Base-by-base conservation (phyloP, 2,888 invertebrate species). In the Mesorhabditis sp. region DNA sequence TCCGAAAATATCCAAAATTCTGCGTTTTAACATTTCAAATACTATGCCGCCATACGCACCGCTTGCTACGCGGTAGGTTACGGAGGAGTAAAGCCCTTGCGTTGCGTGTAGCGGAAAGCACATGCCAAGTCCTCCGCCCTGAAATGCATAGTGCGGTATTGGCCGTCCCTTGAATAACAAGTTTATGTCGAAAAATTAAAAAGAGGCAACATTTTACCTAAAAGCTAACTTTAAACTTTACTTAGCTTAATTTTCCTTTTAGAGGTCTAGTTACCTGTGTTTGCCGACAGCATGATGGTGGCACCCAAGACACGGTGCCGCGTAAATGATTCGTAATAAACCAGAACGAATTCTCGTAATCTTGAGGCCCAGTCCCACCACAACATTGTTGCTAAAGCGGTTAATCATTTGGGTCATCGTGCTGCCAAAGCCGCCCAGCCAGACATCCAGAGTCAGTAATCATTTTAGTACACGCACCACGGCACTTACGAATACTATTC, bases 311-410 rank as follows among this genome's bases (percentile, higher is more conserved):
- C 44, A 79, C 62, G 4, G 84, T 84, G 13, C 84, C 84, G 42
- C 83, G 62, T 15, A 80, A 71, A 3, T 72, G 78, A 72, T 84
- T 84, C 5, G 83, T 84, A 5, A 82, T 73, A 67, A 80, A 84
- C 84, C 84, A 84, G 71, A 81, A 84, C n/a, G 83, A 82, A 63
- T 78, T 76, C 50, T 80, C 70, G 73, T 84, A 84, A 68, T 84
- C 84, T 5, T 66, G 63, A 3, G 83, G 76, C 0, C 80, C 78
- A 45, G 70, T 67, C 15, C 78, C 79, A 5, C 84, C 84, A 67
- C 84, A 84, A 73, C 84, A 84, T 70, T 81, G 71, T 66, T 84
- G 80, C 84, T 84, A 71, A 71, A 82, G 70, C 72, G 42, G 42
- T 10, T 5, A 63, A 28, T 62, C 13, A 15, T 10, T n/a, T 50